Evolutionary conservation across 2,113 vertebrate species (phyloP).

Genomic region (Actenoides lindsayi): DNA sequence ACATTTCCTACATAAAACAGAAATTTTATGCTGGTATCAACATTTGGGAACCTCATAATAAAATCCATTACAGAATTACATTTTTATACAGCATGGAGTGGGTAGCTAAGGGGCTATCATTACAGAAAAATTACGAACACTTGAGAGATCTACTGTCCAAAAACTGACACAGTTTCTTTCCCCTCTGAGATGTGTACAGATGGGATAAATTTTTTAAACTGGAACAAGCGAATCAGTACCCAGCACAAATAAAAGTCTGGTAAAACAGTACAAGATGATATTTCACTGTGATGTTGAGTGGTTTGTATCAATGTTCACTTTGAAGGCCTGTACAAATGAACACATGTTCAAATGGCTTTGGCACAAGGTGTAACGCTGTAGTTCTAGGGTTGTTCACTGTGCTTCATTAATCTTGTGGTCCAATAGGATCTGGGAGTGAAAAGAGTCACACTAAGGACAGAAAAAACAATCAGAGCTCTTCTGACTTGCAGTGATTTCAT

Average conservation of each 20-base stretch:
- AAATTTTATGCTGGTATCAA: not conserved
- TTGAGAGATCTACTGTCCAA: not conserved
- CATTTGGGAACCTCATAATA: not conserved
- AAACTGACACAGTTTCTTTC: not conserved
- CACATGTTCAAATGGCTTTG: not conserved
- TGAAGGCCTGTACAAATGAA: not conserved
- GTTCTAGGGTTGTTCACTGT: not conserved
- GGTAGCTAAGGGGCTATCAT: not conserved
- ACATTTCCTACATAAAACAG: not conserved
- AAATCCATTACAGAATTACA: not conserved
- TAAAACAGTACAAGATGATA: not conserved
- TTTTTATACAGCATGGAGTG: not conserved
- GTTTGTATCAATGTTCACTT: not conserved
- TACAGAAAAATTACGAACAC: not conserved
- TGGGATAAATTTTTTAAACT: not conserved
- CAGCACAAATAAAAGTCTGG: not conserved
- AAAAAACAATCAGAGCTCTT: not conserved
- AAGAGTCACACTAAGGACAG: not conserved
- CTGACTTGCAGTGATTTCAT: not conserved
- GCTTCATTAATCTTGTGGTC: not conserved
- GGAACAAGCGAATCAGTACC: not conserved
- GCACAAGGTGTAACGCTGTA: not conserved
- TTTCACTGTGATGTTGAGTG: not conserved
- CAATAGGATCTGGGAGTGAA: not conserved
- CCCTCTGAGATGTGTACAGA: not conserved